phyloP scores from a whole-genome alignment of 2,797 vertebrate species.

The Gallinago stenura region DNA sequence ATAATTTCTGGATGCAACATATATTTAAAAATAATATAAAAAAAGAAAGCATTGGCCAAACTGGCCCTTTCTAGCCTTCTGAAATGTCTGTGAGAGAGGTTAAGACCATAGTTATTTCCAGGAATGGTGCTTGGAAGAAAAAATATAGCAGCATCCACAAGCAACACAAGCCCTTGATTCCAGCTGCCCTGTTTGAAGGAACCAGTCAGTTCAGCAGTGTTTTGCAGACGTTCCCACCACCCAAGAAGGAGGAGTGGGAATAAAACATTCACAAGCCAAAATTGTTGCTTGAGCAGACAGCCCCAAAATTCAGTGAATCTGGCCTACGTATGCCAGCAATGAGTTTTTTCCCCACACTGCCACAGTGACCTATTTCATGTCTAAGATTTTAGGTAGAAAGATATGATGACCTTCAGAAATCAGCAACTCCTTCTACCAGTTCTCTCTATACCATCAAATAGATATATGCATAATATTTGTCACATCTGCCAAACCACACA shows the following conservation, averaged over 20 bases:
- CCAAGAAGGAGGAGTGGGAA: background rate
- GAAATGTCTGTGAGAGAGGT: slow-evolving; percentile 2
- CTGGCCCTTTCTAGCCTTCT: background rate
- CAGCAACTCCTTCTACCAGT: background rate
- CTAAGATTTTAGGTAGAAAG: background rate
- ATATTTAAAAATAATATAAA: background rate
- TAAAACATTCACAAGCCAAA: slow-evolving; percentile 18
- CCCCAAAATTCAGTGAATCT: background rate
- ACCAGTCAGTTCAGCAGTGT: background rate
- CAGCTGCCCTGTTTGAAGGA: slow-evolving; percentile 34
- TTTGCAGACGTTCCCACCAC: background rate
- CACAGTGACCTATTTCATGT: background rate
- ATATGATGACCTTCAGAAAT: background rate
- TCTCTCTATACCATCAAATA: background rate
- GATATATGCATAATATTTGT: background rate
- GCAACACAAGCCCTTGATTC: slow-evolving; percentile 26
- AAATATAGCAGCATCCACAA: slow-evolving; percentile 59
- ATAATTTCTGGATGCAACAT: background rate
- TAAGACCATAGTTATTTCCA: slow-evolving; percentile 52
- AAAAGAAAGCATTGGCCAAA: background rate
- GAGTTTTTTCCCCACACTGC: background rate
- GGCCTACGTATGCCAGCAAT: background rate
- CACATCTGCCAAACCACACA: background rate
- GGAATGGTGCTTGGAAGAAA: slow-evolving; percentile 58
- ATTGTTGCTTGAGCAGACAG: background rate